A percentile compares a stretch with the other conserved stretches of the same genome.
Evolutionary conservation across 2,888 invertebrate genomes (phyloP).

Genomic region (Ectemnius cavifrons): DNA sequence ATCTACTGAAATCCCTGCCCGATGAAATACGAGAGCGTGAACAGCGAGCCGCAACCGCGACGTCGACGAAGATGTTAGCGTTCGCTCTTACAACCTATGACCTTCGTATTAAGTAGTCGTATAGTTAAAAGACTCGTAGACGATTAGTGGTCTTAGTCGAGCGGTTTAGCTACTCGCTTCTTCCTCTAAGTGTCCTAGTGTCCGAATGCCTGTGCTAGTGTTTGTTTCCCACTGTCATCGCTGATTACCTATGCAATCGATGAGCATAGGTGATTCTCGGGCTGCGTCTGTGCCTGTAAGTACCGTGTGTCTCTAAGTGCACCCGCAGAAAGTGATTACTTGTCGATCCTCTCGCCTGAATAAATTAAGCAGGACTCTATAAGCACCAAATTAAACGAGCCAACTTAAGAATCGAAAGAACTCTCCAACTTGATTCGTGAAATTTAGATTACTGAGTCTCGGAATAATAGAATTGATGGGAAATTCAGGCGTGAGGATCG

Average conservation of each 20-base stretch:
- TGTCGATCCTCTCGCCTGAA: neutral
- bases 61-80: conserved; percentile 36
- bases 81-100: conserved; percentile 51
- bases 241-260: too few species aligned
- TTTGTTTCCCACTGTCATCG: too few species aligned
- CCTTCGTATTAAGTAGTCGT: conserved; percentile 44
- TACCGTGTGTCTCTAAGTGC: neutral
- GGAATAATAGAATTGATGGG: too few species aligned
- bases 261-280: conserved; percentile 85
- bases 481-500: too few species aligned
- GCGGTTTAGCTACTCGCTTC: conserved; percentile 24
- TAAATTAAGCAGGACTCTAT: too few species aligned
- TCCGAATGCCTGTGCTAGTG: neutral
- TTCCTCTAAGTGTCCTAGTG: conserved; percentile 14
- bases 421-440: too few species aligned
- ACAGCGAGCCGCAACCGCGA: conserved; percentile 30
- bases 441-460: too few species aligned
- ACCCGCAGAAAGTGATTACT: neutral
- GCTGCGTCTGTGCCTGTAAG: neutral
- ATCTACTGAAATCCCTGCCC: conserved; percentile 16
- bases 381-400: too few species aligned
- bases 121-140: conserved; percentile 45
- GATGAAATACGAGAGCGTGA: conserved; percentile 28
- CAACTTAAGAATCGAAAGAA: too few species aligned
- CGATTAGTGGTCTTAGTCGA: conserved; percentile 48